Base-by-base conservation (phyloP, 92 coral and sea anemone species). In the Ricordea florida region DNA sequence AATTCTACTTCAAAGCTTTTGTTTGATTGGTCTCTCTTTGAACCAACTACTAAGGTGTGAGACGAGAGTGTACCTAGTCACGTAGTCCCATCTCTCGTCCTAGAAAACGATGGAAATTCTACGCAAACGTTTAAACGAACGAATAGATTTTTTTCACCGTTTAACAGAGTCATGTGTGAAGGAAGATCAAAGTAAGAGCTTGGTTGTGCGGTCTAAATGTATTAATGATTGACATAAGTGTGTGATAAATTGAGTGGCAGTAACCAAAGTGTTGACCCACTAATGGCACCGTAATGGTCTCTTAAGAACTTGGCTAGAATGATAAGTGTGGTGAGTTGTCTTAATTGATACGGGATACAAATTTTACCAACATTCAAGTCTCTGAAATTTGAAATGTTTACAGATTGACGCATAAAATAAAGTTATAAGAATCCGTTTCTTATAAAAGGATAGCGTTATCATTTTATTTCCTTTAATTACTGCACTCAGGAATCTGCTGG, bases 221-320 rank as follows among this genome's bases (percentile, higher is more conserved):
- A 51, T 28, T 55, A 51, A 28, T 52, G 77, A 70, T 70, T 70
- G 49, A 40, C 66, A 37, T 70, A 70, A 70, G 66, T 70, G 38
- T 37, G 77, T 70, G 77, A 70, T 70, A 70, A 70, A 70, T 70
- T 70, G 52, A n/a, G n/a, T n/a, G n/a, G n/a, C n/a, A n/a, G n/a
- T n/a, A n/a, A n/a, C 55, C 56, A 18, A 70, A 70, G 51, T 70
- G 77, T 66, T 66, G 57, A 70, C 40, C 29, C 41, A 53, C 47
- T 70, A 70, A 70, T 70, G 77, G 77, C 27, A 24, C 6, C 56
- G 66, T 70, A 40, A 70, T 70, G 38, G 53, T 56, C 50, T 45
- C 29, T 53, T 30, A 4, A 34, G 46, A 2, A 41, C 25, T 40
- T 14, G 15, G 23, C 30, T 43, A 45, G 15, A 46, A 46, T 66